These are phyloP conservation scores for Cataglyphis cursor DNA, from an alignment of 2,888 invertebrate species.

Conservation along the genomic window DNA sequence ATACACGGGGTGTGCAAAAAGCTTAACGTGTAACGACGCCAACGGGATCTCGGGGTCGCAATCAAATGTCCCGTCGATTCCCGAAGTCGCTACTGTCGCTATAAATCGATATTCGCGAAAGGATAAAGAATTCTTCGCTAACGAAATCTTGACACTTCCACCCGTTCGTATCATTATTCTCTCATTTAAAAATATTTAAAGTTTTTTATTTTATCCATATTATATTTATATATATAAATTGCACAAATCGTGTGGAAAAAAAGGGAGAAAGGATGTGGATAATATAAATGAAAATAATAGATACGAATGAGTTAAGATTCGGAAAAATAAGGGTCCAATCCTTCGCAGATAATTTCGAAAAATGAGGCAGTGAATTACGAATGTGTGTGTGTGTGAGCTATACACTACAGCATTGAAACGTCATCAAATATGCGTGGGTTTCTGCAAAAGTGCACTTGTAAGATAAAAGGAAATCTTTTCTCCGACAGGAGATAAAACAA, in stretches of 20 bases:
- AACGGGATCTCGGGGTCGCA: constrained; percentile 63
- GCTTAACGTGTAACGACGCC: constrained; percentile 14
- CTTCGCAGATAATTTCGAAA: not conserved
- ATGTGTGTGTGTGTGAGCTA: not conserved
- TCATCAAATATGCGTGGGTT: not conserved
- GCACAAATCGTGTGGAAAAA: not conserved
- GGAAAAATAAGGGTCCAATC: not conserved
- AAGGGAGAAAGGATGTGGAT: too few relatives aligned
- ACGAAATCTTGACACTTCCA: not conserved
- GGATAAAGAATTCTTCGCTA: not conserved
- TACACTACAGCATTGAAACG: not conserved
- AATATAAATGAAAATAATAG: not conserved
- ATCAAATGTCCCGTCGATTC: constrained; percentile 64
- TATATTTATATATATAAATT: not conserved
- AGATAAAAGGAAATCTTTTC: not conserved
- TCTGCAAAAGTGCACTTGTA: not conserved
- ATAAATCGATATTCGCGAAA: not conserved
- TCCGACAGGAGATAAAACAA: not conserved
- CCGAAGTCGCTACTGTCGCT: constrained; percentile 9
- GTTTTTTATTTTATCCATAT: not conserved
- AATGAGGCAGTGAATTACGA: not conserved
- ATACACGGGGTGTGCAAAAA: constrained; percentile 16
- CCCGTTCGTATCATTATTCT: not conserved
- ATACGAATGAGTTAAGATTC: not conserved
- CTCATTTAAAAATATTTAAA: not conserved